phyloP scores from a whole-genome alignment of 23 tunicate species.

The Styela plicata region DNA sequence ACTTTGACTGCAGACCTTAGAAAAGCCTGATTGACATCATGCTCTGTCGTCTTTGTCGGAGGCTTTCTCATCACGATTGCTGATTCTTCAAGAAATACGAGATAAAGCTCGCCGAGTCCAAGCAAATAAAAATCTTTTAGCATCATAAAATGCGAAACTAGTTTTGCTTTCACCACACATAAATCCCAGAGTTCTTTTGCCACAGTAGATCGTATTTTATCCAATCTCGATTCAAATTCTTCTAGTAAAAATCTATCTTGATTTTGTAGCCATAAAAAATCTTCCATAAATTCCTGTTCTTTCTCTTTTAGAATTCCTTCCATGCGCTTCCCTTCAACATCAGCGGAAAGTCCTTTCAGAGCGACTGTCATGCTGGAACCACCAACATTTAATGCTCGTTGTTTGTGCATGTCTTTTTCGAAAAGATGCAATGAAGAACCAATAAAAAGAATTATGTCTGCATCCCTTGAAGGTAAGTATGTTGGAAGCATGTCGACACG shows the following conservation, averaged over 20 bases:
- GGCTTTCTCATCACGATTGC: conserved; percentile 52
- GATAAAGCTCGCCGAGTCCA: conserved; percentile 86
- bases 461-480: conserved; percentile 58
- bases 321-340: conserved; percentile 1
- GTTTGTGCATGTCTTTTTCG: conserved; percentile 49
- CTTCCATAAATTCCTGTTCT: conserved; percentile 47
- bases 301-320: conserved; percentile 60
- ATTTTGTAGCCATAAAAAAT: conserved; percentile 43
- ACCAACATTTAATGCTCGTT: not conserved
- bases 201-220: conserved; percentile 71
- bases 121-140: conserved; percentile 79
- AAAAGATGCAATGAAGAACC: conserved; percentile 85
- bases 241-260: conserved; percentile 58
- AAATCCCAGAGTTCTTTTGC: conserved; percentile 79
- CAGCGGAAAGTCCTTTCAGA: not conserved
- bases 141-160: conserved; percentile 60
- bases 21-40: conserved; percentile 88
- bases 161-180: conserved; percentile 82
- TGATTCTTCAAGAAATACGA: conserved; percentile 80
- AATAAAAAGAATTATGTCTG: conserved; percentile 73
- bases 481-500: conserved; percentile 41
- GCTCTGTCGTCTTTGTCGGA: conserved; percentile 67
- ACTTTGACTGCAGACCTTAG: conserved; percentile 76
- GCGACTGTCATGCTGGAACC: not conserved
- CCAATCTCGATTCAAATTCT: conserved; percentile 68